phyloP scores from a whole-genome alignment of 2,888 invertebrate species.

The Endotricha flammealis region DNA sequence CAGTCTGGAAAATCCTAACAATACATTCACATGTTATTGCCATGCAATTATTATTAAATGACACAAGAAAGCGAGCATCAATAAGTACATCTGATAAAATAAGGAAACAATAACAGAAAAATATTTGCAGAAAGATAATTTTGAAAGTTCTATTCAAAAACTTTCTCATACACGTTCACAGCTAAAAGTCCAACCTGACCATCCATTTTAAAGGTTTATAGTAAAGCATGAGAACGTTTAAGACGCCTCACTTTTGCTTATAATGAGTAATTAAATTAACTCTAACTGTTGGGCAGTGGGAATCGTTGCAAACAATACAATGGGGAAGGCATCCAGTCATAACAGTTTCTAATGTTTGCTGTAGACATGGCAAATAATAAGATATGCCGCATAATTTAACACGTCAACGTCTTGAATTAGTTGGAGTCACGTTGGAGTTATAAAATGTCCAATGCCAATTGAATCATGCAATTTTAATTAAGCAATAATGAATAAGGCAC shows the following conservation, averaged over 20 bases:
- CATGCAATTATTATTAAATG: neutral
- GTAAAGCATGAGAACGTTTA: constrained; percentile 64
- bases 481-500: no score
- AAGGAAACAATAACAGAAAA: constrained; percentile 10
- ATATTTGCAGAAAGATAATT: constrained; percentile 12
- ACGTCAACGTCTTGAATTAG: no score
- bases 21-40: no score
- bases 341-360: constrained; percentile 52
- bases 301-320: constrained; percentile 49
- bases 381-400: neutral
- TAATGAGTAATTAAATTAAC: constrained; percentile 63
- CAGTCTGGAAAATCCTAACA: neutral
- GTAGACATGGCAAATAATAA: constrained; percentile 25
- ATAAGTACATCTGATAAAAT: neutral
- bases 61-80: neutral
- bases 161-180: constrained; percentile 19
- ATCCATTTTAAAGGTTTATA: constrained; percentile 46
- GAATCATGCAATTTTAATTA: no score
- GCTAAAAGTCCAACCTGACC: constrained; percentile 34
- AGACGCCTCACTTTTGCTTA: constrained; percentile 50
- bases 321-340: constrained; percentile 44
- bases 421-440: no score
- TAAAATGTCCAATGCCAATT: no score
- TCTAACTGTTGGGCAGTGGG: constrained; percentile 63
- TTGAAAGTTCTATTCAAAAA: constrained; percentile 20